Base-by-base conservation (phyloP, 1,140 invertebrate species). In the Apis florea region DNA sequence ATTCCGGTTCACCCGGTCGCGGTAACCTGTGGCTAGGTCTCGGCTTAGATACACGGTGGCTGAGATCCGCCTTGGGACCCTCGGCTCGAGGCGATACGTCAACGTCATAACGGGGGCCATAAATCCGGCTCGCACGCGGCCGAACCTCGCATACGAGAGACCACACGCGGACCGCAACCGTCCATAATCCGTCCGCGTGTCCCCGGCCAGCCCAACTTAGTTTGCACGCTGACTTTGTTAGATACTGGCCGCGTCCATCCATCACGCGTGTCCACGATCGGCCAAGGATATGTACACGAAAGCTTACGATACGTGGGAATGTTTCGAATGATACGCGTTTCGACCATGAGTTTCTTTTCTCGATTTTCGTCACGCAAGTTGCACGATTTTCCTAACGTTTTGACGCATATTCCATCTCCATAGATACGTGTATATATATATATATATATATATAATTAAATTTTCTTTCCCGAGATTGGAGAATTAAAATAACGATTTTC, bases 41-140 rank as follows among this genome's bases (percentile, higher is more conserved):
- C 83, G 75, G 80, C 85, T 88, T 89, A 87, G 89, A 83, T 89
- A 40, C 31, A 40, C 31, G 31, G 2, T 40, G 31, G 31, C 31
- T 40, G 5, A 40, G 31, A 40, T 40, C 31, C 31, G 31, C 31
- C 31, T 89, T 89, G 90, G 86, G 87, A 87, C 87, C 85, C 88
- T 85, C 87, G 70, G 85, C 31, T 40, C 31, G 31, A 89, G 85
- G 89, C 88, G 91, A 91, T 92, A 88, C 87, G 89, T 92, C 90
- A 91, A 91, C 84, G 90, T 91, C 91, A 91, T 92, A 92, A 91
- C 89, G 88, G 89, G 79, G 82, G 83, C 83, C 84, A 90, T 92
- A 92, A 92, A 92, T 92, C 90, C 88, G 79, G 82, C 90, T 90
- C 85, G 89, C 88, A 89, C 88, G 88, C 88, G 88, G 88, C 88